Conservation (phyloP, 2,113 vertebrate genomes). For the Melanostigma gelatinosum region DNA sequence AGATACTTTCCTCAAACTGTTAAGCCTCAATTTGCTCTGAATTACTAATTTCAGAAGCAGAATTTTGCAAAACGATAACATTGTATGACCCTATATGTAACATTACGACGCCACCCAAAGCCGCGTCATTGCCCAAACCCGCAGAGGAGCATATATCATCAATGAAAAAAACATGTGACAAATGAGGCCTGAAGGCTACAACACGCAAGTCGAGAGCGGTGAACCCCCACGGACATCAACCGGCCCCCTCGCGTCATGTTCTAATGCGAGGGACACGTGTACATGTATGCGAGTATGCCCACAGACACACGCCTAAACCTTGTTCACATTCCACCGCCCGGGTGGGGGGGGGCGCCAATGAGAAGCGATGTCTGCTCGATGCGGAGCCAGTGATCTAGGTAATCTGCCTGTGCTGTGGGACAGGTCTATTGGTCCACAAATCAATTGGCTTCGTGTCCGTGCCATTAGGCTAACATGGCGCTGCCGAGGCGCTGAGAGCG, state of each 20-base stretch:
- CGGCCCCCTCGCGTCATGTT: not conserved
- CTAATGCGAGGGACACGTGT: slow-evolving; percentile 22
- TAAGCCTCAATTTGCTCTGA: not conserved
- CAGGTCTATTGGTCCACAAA: slow-evolving; percentile 77
- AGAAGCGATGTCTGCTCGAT: slow-evolving; percentile 68
- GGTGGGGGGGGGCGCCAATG: slow-evolving; percentile 23
- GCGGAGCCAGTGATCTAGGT: slow-evolving; percentile 76
- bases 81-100: not conserved
- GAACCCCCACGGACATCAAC: not conserved
- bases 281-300: slow-evolving; percentile 24
- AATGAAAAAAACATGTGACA: not conserved
- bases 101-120: not conserved
- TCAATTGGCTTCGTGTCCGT: slow-evolving; percentile 78
- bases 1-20: not conserved
- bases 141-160: not conserved
- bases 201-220: not conserved
- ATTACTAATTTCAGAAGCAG: not conserved
- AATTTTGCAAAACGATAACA: not conserved
- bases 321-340: slow-evolving; percentile 54
- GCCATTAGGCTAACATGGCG: slow-evolving; percentile 76
- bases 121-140: not conserved
- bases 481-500: slow-evolving; percentile 65
- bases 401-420: slow-evolving; percentile 78
- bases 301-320: slow-evolving; percentile 45
- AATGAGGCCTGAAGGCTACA: not conserved